Evolutionary conservation across 2,113 vertebrate species (phyloP).

Genomic region (Cinclus mexicanus): DNA sequence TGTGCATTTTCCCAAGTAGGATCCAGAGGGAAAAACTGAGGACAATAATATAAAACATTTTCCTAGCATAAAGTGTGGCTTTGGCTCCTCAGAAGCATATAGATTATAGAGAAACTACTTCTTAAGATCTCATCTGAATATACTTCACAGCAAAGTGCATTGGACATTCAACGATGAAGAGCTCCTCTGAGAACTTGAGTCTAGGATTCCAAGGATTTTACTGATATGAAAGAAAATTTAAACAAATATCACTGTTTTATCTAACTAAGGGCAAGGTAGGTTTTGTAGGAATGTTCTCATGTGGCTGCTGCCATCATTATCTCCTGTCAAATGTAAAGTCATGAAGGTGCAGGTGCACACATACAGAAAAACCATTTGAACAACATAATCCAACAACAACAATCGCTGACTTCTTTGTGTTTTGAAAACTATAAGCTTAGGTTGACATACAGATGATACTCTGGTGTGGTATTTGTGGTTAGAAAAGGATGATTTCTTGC

Average conservation of each 20-base stretch:
- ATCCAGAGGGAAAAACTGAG: neutral
- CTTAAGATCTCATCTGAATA: neutral
- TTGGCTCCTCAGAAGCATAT: neutral
- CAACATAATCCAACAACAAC: neutral
- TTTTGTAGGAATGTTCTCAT: neutral
- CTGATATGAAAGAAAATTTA: neutral
- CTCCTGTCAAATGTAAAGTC: neutral
- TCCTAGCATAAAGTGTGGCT: neutral
- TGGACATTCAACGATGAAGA: neutral
- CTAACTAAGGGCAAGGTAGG: neutral
- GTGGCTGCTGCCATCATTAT: neutral
- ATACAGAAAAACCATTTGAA: neutral
- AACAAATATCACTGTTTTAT: neutral
- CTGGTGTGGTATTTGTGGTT: neutral
- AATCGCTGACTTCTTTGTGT: neutral
- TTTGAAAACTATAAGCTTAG: neutral
- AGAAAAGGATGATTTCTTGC: conserved; percentile 5
- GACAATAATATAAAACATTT: neutral
- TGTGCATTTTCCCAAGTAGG: neutral
- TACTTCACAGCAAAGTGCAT: neutral
- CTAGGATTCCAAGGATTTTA: neutral
- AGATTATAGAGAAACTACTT: neutral
- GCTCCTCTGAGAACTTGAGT: neutral
- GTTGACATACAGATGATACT: neutral
- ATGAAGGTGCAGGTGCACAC: neutral